These are phyloP conservation scores for Idaea aversata DNA, from an alignment of 2,888 invertebrate genomes.

Conservation along the genomic window DNA sequence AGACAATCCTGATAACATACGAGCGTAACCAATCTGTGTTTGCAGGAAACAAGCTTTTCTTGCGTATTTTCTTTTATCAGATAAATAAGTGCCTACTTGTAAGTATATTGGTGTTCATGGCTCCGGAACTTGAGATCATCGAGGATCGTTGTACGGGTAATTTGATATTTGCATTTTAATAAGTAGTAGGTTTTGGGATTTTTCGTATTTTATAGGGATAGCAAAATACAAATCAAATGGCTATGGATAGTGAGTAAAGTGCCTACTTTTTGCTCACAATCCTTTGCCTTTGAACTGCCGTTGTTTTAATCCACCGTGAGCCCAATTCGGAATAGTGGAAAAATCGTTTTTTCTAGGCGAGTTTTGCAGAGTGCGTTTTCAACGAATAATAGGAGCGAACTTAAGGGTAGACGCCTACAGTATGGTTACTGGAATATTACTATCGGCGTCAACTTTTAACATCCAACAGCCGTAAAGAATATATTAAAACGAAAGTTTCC, in stretches of 20 bases:
- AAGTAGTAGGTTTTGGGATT: neutral
- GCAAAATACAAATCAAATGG: no score
- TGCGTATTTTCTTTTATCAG: constrained; percentile 5
- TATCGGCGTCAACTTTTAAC: neutral
- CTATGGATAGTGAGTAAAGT: no score
- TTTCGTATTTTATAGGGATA: no score
- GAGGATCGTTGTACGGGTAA: neutral
- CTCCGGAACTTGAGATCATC: neutral
- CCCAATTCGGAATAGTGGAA: no score
- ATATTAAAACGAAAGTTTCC: neutral
- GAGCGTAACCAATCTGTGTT: constrained; percentile 15
- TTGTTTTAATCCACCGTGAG: no score
- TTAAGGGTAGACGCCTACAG: no score
- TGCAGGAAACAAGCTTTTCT: constrained; percentile 15
- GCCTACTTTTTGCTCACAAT: no score
- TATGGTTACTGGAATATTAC: no score
- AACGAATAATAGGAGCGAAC: no score
- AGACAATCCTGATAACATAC: constrained; percentile 19
- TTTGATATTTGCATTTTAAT: neutral
- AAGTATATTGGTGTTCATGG: neutral
- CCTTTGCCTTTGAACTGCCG: no score
- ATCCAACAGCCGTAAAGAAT: neutral
- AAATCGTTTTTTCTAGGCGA: no score
- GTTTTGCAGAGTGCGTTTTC: no score
- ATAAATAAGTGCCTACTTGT: constrained; percentile 2